These are phyloP conservation scores for Hiodon alosoides DNA, from an alignment of 2,113 vertebrate species.

Conservation along the genomic window DNA sequence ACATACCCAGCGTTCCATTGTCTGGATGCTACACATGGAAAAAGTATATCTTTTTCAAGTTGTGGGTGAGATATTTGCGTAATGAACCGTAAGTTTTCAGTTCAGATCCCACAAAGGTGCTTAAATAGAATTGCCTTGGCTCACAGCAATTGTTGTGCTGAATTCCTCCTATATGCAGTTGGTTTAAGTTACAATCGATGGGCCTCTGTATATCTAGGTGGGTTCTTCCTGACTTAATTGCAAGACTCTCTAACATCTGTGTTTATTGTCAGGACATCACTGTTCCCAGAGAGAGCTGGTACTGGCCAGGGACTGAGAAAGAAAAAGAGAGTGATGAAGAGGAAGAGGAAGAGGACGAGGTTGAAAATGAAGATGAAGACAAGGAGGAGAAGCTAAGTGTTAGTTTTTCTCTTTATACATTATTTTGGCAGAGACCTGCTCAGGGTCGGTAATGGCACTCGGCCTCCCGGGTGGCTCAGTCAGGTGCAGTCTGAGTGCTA, in stretches of 20 bases:
- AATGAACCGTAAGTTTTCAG: no score
- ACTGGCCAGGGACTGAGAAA: slow-evolving; percentile 73
- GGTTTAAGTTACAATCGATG: no score
- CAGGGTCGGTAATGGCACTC: no score
- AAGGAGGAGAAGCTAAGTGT: slow-evolving; percentile 68
- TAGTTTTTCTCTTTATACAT: slow-evolving; percentile 32
- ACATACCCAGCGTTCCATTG: not conserved
- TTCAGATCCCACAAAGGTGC: not conserved
- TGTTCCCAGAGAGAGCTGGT: slow-evolving; percentile 80
- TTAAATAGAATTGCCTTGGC: not conserved
- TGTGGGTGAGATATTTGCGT: no score
- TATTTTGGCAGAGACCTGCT: no score
- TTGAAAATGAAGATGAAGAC: slow-evolving; percentile 56
- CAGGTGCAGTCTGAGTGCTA: no score
- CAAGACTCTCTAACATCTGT: slow-evolving; percentile 30
- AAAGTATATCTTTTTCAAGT: no score
- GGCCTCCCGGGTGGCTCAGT: no score
- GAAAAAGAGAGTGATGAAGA: slow-evolving; percentile 57
- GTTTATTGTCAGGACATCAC: slow-evolving; percentile 63
- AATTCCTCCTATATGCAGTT: no score
- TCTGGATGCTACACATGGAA: slow-evolving; percentile 1
- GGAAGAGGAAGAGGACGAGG: slow-evolving; percentile 43
- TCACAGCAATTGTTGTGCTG: not conserved
- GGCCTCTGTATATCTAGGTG: no score
- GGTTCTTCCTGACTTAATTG: not conserved